These are phyloP conservation scores for Drosophila eugracilis DNA, from an alignment of 1,140 invertebrate genomes.

Conservation along the genomic window DNA sequence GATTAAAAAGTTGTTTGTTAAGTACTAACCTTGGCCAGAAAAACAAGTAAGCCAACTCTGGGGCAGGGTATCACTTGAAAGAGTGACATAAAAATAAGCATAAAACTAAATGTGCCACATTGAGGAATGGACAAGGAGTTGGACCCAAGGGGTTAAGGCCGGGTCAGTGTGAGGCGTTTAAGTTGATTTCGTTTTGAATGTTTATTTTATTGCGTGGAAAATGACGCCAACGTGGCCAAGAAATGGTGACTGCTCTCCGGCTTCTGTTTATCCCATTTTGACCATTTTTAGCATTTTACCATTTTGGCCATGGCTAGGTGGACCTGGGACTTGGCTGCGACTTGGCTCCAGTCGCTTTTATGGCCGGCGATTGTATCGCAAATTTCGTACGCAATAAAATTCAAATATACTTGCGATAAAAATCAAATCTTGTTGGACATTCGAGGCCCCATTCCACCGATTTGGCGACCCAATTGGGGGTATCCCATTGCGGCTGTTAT, in stretches of 20 bases:
- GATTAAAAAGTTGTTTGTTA: not conserved
- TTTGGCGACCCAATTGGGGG: constrained; percentile 13
- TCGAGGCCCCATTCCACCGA: constrained; percentile 29
- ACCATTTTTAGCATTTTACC: not conserved
- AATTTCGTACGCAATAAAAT: constrained; percentile 84
- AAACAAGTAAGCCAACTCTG: not conserved
- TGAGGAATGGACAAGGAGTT: constrained; percentile 61
- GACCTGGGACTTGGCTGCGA: not conserved
- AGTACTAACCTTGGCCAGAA: not conserved
- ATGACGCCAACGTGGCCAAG: constrained; percentile 84
- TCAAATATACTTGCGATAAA: constrained; percentile 84
- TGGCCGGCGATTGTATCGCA: constrained; percentile 74
- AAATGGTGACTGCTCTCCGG: constrained; percentile 61
- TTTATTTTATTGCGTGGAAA: constrained; percentile 84
- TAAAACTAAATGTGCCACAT: constrained; percentile 83
- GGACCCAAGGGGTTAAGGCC: constrained; percentile 26
- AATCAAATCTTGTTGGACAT: constrained; percentile 83
- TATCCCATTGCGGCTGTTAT: constrained; percentile 52
- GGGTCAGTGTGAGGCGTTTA: constrained; percentile 64
- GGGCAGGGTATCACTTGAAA: constrained; percentile 17
- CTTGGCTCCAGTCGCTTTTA: constrained; percentile 77
- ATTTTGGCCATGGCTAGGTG: constrained; percentile 18
- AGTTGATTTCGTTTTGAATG: constrained; percentile 84
- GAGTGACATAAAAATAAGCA: constrained; percentile 80
- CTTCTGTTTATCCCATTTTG: constrained; percentile 9